Evolutionary conservation across 2,888 invertebrate genomes (phyloP), one percentile per base, ranked within the genome.

Genomic region (Orthosia cruda): DNA sequence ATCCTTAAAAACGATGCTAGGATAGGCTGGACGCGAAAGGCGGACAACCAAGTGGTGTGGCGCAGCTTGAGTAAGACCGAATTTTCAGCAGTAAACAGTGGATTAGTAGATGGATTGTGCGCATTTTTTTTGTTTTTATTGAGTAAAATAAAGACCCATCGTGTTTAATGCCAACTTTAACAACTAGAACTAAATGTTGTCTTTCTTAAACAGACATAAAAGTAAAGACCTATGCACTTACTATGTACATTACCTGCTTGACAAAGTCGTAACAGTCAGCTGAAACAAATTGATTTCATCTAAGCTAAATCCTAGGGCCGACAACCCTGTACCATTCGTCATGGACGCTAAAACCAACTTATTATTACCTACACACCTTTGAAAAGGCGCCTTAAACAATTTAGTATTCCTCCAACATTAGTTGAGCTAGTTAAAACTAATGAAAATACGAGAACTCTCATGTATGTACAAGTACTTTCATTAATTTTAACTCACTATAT

Each of bases 221-320:
- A 81, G 40, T 62, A 16, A 57, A 64, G 52, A 47, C 20, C n/a
- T 54, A 26, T 59, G 52, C 52, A 40, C 58, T 77, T 49, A 50
- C 26, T 64, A n/a, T 18, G 9, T 54, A 16, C 49, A 65, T 81
- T 82, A 82, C 71, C 62, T 75, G n/a, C 49, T 69, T 66, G 45
- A 62, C 55, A 9, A 52, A 84, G 76, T 80, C 85, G 32, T 80
- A 67, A 80, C 68, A 64, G 68, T 52, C 40, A 15, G 40, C 71
- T 80, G 85, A 76, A 23, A 81, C 81, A 69, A 82, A 82, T 84
- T 82, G 85, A 82, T 82, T 82, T 62, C 45, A 23, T 63, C 62
- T 84, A 76, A 70, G 71, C 81, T 59, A 66, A 80, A 81, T 81
- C 52, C 32, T 82, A 82, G 76, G 85, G 81, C 81, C 81, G 57